These are phyloP conservation scores for Aphis craccivora DNA, from an alignment of 1,140 invertebrate genomes.

Conservation along the genomic window DNA sequence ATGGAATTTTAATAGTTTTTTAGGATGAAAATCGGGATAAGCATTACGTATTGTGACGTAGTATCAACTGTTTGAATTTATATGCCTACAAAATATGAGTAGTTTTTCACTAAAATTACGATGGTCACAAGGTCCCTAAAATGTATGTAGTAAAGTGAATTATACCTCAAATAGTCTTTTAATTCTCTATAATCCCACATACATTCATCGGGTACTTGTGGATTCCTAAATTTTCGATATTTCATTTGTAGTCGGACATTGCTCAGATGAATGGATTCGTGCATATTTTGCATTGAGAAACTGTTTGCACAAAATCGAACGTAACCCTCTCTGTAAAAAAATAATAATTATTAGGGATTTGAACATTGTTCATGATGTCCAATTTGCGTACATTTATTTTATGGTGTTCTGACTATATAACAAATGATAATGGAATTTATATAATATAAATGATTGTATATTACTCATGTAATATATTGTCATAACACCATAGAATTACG, in stretches of 20 bases:
- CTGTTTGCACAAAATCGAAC: slow-evolving; percentile 91
- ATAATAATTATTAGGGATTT: neutral
- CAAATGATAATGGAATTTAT: neutral
- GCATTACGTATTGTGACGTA: no score
- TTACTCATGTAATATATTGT: neutral
- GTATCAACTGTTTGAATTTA: neutral
- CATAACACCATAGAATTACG: neutral
- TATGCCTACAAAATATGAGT: neutral
- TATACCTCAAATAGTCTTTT: slow-evolving; percentile 72
- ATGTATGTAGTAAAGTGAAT: neutral
- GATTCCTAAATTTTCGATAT: slow-evolving; percentile 84
- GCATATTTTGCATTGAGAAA: slow-evolving; percentile 87
- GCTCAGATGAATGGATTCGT: slow-evolving; percentile 91
- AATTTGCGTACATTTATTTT: neutral
- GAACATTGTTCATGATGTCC: neutral
- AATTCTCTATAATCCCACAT: slow-evolving; percentile 85
- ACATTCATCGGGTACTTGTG: slow-evolving; percentile 74
- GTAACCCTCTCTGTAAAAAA: slow-evolving; percentile 78
- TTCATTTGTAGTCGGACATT: slow-evolving; percentile 94
- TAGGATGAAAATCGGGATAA: no score
- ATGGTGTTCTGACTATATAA: neutral
- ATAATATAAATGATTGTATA: neutral
- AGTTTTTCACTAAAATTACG: neutral
- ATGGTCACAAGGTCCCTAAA: neutral
- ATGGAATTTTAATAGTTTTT: no score